These are phyloP conservation scores for Octomys mimax DNA, from an alignment of 2,797 vertebrate species.

Conservation along the genomic window DNA sequence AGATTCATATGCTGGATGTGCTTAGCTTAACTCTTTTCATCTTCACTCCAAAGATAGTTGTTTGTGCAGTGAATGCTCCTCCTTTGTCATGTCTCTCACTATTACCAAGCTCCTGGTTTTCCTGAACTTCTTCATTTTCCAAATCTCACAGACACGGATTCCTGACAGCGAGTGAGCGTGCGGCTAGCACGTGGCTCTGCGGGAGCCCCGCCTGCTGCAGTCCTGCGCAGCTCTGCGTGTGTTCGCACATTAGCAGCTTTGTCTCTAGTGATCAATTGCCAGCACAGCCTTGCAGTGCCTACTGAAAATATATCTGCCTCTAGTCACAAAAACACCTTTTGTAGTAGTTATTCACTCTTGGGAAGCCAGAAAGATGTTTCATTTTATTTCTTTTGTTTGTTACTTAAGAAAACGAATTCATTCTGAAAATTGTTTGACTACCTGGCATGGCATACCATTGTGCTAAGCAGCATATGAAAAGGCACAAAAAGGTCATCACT, in stretches of 20 bases:
- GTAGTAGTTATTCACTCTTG: neutral
- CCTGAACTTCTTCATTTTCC: neutral
- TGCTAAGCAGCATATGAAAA: neutral
- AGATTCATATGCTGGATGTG: neutral
- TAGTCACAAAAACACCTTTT: neutral
- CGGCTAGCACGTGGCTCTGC: neutral
- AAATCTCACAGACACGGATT: neutral
- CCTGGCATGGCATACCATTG: neutral
- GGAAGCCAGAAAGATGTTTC: neutral
- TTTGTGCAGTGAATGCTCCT: neutral
- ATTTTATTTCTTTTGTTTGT: slow-evolving; percentile 54
- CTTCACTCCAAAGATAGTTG: neutral
- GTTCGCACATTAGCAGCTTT: neutral
- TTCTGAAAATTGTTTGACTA: neutral
- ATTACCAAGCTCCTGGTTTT: neutral
- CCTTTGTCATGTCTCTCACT: slow-evolving; percentile 13
- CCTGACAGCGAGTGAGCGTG: neutral
- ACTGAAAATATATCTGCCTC: neutral
- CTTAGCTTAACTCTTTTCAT: slow-evolving; percentile 27
- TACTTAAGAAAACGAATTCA: slow-evolving; percentile 50
- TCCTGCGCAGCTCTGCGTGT: neutral
- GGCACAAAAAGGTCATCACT: neutral
- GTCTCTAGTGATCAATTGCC: neutral
- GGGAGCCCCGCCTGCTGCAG: neutral
- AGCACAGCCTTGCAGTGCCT: neutral